phyloP scores from a whole-genome alignment of 2,888 invertebrate genomes.

The Cheilosia soror region DNA sequence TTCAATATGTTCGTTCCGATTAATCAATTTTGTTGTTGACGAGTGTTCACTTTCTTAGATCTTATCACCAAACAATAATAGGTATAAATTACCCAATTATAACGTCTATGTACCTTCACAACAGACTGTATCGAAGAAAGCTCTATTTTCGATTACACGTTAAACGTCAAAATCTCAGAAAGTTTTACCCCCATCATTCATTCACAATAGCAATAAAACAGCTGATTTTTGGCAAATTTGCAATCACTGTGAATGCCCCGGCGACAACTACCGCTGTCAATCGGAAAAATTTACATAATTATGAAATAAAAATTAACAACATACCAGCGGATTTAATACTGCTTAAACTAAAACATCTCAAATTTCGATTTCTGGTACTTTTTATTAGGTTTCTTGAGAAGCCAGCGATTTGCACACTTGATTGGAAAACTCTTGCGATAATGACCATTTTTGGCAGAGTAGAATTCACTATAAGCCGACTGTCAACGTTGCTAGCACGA shows the following conservation, averaged over 20 bases:
- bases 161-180: constrained; percentile 28
- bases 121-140: constrained; percentile 21
- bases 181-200: not conserved
- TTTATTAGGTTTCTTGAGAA: constrained; percentile 59
- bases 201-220: constrained; percentile 36
- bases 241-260: constrained; percentile 52
- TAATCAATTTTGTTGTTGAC: too few relatives aligned
- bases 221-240: constrained; percentile 23
- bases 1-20: too few relatives aligned
- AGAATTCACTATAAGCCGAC: constrained; percentile 21
- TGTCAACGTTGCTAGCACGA: constrained; percentile 56
- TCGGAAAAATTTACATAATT: constrained; percentile 53
- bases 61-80: not conserved
- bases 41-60: too few relatives aligned
- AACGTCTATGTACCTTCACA: not conserved
- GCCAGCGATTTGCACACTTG: constrained; percentile 76
- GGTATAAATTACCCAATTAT: not conserved
- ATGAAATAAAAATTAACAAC: constrained; percentile 39
- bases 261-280: constrained; percentile 21
- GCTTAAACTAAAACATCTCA: constrained; percentile 78
- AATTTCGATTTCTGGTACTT: constrained; percentile 65
- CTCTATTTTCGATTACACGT: constrained; percentile 13
- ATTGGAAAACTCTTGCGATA: constrained; percentile 79
- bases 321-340: constrained; percentile 78
- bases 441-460: constrained; percentile 78